These are phyloP conservation scores for Tangachromis dhanisi DNA, from an alignment of 2,113 vertebrate species.

Conservation along the genomic window DNA sequence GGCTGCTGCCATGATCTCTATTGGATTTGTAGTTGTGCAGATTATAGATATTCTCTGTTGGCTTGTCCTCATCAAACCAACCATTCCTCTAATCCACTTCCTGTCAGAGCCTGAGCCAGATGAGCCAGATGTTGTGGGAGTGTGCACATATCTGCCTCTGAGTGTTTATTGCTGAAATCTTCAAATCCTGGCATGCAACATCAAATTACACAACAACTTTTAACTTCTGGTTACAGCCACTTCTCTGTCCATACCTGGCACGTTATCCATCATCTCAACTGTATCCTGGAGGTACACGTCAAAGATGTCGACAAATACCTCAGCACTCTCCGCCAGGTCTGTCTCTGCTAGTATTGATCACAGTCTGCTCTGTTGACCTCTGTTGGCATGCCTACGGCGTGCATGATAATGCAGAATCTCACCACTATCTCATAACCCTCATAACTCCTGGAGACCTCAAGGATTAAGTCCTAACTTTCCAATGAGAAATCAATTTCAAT, in stretches of 20 bases:
- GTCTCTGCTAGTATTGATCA: constrained; percentile 22
- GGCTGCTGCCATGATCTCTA: neutral
- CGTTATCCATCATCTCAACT: neutral
- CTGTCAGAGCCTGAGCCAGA: constrained; percentile 33
- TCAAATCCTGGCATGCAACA: neutral
- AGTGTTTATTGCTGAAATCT: neutral
- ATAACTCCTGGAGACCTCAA: constrained; percentile 28
- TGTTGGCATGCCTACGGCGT: neutral
- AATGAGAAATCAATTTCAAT: constrained; percentile 69
- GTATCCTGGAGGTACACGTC: neutral
- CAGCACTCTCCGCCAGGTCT: neutral
- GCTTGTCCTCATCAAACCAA: constrained; percentile 16
- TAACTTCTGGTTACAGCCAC: neutral
- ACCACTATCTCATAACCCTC: constrained; percentile 22
- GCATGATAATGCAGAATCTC: constrained; percentile 6
- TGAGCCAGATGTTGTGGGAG: constrained; percentile 36
- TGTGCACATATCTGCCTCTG: neutral
- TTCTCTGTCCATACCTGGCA: neutral
- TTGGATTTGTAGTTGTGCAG: constrained; percentile 27
- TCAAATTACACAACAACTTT: constrained; percentile 7
- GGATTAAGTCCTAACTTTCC: constrained; percentile 42
- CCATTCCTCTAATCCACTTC: constrained; percentile 44
- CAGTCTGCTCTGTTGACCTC: neutral
- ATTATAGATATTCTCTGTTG: constrained; percentile 33
- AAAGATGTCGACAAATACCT: neutral